Evolutionary conservation across 2,888 invertebrate genomes (phyloP).

Genomic region (Xanthia togata): DNA sequence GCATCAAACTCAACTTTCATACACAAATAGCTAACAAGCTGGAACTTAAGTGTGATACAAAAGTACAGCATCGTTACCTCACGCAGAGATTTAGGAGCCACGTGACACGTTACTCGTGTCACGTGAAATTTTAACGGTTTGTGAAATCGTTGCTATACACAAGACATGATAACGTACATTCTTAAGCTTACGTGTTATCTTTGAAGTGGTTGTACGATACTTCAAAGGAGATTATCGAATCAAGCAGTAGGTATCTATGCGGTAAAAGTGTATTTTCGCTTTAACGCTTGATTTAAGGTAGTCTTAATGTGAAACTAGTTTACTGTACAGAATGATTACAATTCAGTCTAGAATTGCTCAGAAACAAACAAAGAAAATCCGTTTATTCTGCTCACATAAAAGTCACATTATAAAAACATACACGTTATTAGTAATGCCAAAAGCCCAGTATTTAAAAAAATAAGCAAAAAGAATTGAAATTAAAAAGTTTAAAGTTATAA

Average conservation of each 20-base stretch:
- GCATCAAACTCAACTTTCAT: background rate
- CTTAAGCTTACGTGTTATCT: slow-evolving; percentile 34
- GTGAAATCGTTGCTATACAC: slow-evolving; percentile 43
- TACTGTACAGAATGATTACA: background rate
- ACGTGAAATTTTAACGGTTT: slow-evolving; percentile 62
- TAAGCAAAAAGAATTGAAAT: background rate
- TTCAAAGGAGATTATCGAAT: slow-evolving; percentile 28
- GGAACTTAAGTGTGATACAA: slow-evolving; percentile 33
- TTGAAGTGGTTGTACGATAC: slow-evolving; percentile 36
- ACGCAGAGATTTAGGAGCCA: slow-evolving; percentile 40
- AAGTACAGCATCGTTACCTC: slow-evolving; percentile 39
- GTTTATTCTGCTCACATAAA: background rate
- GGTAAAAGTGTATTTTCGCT: background rate
- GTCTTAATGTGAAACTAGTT: background rate
- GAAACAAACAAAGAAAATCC: background rate
- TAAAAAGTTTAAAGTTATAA: background rate
- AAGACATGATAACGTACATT: slow-evolving; percentile 36
- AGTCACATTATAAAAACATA: background rate
- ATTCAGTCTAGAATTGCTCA: too few relatives aligned
- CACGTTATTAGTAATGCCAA: background rate
- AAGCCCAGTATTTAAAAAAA: background rate
- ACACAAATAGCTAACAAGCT: slow-evolving; percentile 37
- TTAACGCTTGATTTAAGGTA: background rate
- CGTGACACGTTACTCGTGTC: slow-evolving; percentile 32
- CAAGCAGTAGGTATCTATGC: background rate